Conservation (phyloP, 2,888 invertebrate genomes). For the Panopea generosa region DNA sequence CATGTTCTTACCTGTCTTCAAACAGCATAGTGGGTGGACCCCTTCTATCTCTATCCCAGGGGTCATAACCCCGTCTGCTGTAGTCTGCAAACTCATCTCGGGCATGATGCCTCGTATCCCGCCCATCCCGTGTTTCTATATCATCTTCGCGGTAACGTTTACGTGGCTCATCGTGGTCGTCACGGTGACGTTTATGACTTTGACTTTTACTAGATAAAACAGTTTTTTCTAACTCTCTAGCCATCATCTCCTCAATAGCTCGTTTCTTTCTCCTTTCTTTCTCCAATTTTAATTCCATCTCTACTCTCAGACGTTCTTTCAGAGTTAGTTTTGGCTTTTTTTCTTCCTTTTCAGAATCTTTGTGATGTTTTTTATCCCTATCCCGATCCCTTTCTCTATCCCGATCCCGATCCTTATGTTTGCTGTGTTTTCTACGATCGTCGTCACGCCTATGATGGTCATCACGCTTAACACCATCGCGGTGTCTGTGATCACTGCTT, state of each 20-base stretch:
- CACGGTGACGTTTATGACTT: slow-evolving; percentile 37
- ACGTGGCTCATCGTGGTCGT: slow-evolving; percentile 17
- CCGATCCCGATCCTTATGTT: slow-evolving; percentile 26
- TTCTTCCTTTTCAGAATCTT: slow-evolving; percentile 29
- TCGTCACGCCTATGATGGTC: slow-evolving; percentile 48
- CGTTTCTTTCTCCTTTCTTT: slow-evolving; percentile 65
- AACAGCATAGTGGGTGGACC: slow-evolving; percentile 3
- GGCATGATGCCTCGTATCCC: slow-evolving; percentile 4
- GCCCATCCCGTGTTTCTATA: background rate
- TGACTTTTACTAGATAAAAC: slow-evolving; percentile 41
- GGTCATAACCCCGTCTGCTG: slow-evolving; percentile 38
- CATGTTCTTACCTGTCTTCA: slow-evolving; percentile 33
- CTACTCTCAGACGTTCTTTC: slow-evolving; percentile 59
- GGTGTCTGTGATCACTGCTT: slow-evolving; percentile 14
- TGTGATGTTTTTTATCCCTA: slow-evolving; percentile 30
- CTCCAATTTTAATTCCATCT: slow-evolving; percentile 64
- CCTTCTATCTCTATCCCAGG: slow-evolving; percentile 36
- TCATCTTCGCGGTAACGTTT: slow-evolving; percentile 52
- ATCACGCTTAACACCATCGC: slow-evolving; percentile 31
- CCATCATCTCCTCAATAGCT: slow-evolving; percentile 72
- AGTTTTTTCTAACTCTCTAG: slow-evolving; percentile 67
- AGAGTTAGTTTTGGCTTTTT: slow-evolving; percentile 59
- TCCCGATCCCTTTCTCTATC: slow-evolving; percentile 50
- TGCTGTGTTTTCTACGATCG: slow-evolving; percentile 34
- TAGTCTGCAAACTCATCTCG: slow-evolving; percentile 36